These are phyloP conservation scores for Drosophila mercatorum DNA, from an alignment of 2,888 invertebrate genomes.

Conservation along the genomic window DNA sequence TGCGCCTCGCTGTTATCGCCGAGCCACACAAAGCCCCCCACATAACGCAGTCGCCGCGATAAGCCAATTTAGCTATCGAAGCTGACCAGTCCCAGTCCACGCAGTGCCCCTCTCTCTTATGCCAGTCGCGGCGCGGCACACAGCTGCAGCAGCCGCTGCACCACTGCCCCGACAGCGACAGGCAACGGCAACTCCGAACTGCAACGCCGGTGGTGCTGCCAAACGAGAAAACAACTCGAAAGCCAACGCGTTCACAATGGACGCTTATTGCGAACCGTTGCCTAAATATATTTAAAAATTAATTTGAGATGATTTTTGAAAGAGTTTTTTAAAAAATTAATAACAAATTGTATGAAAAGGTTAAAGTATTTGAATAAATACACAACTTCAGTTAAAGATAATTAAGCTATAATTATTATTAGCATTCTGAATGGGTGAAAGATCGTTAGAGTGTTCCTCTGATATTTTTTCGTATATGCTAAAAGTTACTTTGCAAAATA, in stretches of 20 bases:
- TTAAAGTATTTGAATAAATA: too few relatives aligned
- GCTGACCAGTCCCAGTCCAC: conserved; percentile 33
- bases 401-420: not conserved
- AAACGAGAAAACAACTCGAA: conserved; percentile 54
- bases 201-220: conserved; percentile 69
- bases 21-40: conserved; percentile 10
- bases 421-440: too few relatives aligned
- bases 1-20: conserved; percentile 63
- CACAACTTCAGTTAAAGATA: not conserved
- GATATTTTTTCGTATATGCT: too few relatives aligned
- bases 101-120: not conserved
- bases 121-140: not conserved
- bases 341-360: too few relatives aligned
- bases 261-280: not conserved
- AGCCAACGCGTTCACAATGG: conserved; percentile 27
- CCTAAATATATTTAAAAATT: not conserved
- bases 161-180: conserved; percentile 32
- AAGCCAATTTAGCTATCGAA: conserved; percentile 65
- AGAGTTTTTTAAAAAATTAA: too few relatives aligned
- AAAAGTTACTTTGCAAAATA: too few relatives aligned
- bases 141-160: conserved; percentile 23
- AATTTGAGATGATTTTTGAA: too few relatives aligned
- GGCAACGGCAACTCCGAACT: conserved; percentile 49
- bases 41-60: conserved; percentile 55
- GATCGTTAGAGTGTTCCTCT: too few relatives aligned